Percentiles rank a stretch among this genome's conserved stretches.
Evolutionary conservation across 2,888 invertebrate species (phyloP).

Genomic region (Ischnura elegans): DNA sequence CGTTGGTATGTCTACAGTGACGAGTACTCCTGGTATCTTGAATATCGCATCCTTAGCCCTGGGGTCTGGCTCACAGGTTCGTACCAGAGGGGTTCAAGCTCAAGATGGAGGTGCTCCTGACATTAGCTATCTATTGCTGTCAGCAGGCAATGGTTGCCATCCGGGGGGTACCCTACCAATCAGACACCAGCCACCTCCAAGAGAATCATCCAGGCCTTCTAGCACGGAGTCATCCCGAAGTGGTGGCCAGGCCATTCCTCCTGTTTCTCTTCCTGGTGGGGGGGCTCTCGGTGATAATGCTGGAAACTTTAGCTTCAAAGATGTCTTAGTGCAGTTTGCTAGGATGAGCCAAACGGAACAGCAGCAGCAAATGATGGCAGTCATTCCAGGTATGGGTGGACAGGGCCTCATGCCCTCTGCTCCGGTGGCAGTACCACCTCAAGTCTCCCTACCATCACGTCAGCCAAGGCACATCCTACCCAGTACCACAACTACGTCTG

Average conservation of each 20-base stretch:
- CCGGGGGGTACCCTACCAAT: constrained; percentile 29
- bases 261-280: constrained; percentile 68
- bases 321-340: constrained; percentile 88
- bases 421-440: constrained; percentile 1
- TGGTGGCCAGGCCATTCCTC: constrained; percentile 72
- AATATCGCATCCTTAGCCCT: constrained; percentile 76
- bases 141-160: constrained; percentile 31
- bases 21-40: constrained; percentile 75
- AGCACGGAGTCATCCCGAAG: constrained; percentile 80
- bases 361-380: constrained; percentile 70
- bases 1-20: constrained; percentile 81
- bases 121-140: constrained; percentile 54
- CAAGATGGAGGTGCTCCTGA: constrained; percentile 45
- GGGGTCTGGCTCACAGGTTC: constrained; percentile 78
- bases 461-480: constrained; percentile 60
- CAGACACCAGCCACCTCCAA: constrained; percentile 18
- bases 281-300: constrained; percentile 70
- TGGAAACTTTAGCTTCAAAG: constrained; percentile 83
- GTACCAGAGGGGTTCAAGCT: constrained; percentile 71
- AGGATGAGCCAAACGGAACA: constrained; percentile 78
- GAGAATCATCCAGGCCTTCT: constrained; percentile 77
- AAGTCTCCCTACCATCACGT: neutral
- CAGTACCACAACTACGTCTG: constrained; percentile 65
- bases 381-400: constrained; percentile 48
- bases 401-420: constrained; percentile 32